Evolutionary conservation across 1,140 invertebrate genomes (phyloP), one percentile per base, ranked within the genome.

Genomic region (Seison nebaliae): DNA sequence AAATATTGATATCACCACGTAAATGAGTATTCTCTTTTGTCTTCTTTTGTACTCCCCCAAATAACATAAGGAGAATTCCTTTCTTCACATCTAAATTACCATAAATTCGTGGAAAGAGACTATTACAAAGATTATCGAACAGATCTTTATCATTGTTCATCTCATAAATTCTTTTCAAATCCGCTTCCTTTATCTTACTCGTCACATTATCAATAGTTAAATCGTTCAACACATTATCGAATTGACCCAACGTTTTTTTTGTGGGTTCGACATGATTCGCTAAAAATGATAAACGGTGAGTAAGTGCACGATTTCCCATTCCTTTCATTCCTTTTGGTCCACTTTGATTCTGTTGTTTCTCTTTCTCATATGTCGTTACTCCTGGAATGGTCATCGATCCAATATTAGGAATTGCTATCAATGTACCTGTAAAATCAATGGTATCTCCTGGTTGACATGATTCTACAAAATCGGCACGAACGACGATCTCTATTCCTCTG

Each of bases 21-120:
- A 96, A 65, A 36, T 63, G 57, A 1, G 69, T 71, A 18, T 73
- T 73, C 65, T 94, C 86, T 17, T 68, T 59, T 0, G 86, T 93
- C n/a, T 69, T 74, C 60, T 98, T 98, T 0, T 74, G 70, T 7
- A 98, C 86, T 2, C 91, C 91, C 23, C 88, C 86, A 62, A 98
- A 94, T 17, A 96, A 54, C 78, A 96, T 93, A 6, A 98, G 54
- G 1, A 93, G 61, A 37, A 96, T 73, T 16, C 71, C 91, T 43
- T 77, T 67, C 53, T 98, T 98, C 0, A 98, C 76, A 59, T 98
- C 84, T 45, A 93, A 86, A 57, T 83, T 91, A 23, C 88, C 91
- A 53, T 94, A 83, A 51, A 98, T 79, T 9, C 83, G 76, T 1
- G 91, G 84, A 51, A 98, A 98, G 5, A 99, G 63, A 50, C 79